Base-by-base conservation (phyloP, 2,888 invertebrate species). In the Willowsia nigromaculata region DNA sequence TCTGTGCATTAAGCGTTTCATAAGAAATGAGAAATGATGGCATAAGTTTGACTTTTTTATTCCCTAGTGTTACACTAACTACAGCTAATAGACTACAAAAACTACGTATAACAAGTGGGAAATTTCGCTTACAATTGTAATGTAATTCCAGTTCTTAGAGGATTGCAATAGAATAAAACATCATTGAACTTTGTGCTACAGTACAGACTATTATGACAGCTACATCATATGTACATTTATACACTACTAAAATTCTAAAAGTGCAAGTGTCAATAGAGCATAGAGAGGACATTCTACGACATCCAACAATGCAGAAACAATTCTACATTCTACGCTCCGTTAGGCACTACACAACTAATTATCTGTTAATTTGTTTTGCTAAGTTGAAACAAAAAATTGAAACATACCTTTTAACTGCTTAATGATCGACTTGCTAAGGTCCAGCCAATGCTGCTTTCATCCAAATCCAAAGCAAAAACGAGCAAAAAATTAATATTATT, bases 321-420 rank as follows among this genome's bases (percentile, higher is more conserved):
- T 37, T 37, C 4, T 37, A 37, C 4, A 43, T 43, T 43, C 43
- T 43, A 43, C 43, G 56, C 2, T 18, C 18, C 15, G n/a, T n/a
- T 22, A 56, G 15, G 18, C 2, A 9, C 18, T 22, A 22, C 56
- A 18, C 53, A 18, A 37, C 68, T 71, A 27, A 62, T 25, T 27
- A 62, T 7, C 30, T 59, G 27, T 25, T 25, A 40, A 40, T 71
- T 25, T 40, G 25, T 3, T 11, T 11, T 62, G 62, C 62, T 27
- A 56, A 5, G 40, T 18, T 40, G 3, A 1, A 40, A 1, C 9
- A 40, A 40, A 7, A 50, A 25, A n/a, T 6, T 78, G n/a, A 7
- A 33, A 40, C 94, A 94, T 94, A 97, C 98, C 97, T 96, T 97
- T 98, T 47, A 98, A 97, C 96, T 98, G 98, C 94, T 98, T 98